phyloP scores from a whole-genome alignment of 2,888 invertebrate species.

The Linnaemya tessellans region DNA sequence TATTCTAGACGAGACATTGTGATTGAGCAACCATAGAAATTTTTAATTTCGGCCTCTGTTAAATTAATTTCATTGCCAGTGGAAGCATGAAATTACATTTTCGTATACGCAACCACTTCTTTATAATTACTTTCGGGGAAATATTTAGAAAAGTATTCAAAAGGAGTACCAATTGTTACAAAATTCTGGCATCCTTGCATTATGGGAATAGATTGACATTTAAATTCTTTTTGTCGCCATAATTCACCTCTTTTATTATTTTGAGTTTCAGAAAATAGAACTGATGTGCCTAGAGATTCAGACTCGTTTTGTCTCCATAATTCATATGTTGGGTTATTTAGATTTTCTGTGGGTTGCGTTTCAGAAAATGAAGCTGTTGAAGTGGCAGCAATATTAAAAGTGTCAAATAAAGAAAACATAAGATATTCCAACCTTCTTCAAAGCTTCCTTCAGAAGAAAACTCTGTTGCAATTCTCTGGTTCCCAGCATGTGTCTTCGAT shows the following conservation, averaged over 20 bases:
- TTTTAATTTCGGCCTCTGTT: conserved; percentile 24
- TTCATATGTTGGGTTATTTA: too few species aligned
- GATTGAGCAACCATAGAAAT: conserved; percentile 20
- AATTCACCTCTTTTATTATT: conserved; percentile 8
- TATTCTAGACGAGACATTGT: conserved; percentile 10
- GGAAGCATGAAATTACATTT: too few species aligned
- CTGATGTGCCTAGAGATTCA: too few species aligned
- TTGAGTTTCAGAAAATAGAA: conserved; percentile 7
- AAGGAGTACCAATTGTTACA: not conserved
- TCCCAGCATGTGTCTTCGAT: too few species aligned
- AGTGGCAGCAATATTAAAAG: not conserved
- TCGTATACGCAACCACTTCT: conserved; percentile 5
- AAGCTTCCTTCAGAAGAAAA: conserved; percentile 1
- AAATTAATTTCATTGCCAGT: conserved; percentile 9
- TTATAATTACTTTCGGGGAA: conserved; percentile 17
- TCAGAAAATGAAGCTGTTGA: too few species aligned
- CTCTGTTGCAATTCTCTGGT: not conserved
- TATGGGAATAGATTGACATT: not conserved
- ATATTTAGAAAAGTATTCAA: conserved; percentile 4
- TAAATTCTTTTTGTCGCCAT: conserved; percentile 19
- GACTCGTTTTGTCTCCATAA: too few species aligned
- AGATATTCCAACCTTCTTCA: not conserved
- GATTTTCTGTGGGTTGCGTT: too few species aligned
- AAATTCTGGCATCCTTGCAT: conserved; percentile 19
- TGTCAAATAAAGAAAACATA: not conserved